These are phyloP conservation scores for Nomada flava DNA, from an alignment of 2,888 invertebrate genomes.

Conservation along the genomic window DNA sequence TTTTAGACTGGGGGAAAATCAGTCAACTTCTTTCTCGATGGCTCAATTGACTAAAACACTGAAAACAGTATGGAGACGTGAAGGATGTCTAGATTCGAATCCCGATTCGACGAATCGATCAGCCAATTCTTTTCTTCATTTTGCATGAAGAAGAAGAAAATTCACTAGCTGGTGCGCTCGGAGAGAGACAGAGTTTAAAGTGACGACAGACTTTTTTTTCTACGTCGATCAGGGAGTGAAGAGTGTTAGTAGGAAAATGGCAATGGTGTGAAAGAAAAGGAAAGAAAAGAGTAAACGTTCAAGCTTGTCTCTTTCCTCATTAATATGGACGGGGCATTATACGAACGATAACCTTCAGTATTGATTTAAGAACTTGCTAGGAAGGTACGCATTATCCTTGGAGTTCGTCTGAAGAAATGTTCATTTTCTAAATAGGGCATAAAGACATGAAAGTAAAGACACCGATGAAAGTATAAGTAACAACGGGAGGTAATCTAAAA, in stretches of 20 bases:
- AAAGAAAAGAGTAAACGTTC: constrained; percentile 30
- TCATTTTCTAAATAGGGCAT: background rate
- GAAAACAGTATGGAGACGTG: background rate
- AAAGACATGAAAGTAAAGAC: too few species aligned
- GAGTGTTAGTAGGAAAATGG: constrained; percentile 2
- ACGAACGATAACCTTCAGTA: constrained; percentile 16
- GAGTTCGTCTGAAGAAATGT: constrained; percentile 6
- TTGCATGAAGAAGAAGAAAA: background rate
- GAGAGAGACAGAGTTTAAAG: constrained; percentile 18
- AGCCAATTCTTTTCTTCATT: background rate
- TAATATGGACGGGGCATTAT: constrained; percentile 36
- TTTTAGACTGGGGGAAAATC: constrained; percentile 1
- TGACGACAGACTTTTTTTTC: constrained; percentile 9
- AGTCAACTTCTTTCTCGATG: background rate
- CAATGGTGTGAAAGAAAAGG: constrained; percentile 21
- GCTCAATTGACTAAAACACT: background rate
- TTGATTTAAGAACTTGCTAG: constrained; percentile 28
- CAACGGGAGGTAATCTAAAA: too few species aligned
- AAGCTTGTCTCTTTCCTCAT: constrained; percentile 43
- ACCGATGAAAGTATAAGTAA: too few species aligned
- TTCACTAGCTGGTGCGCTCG: background rate
- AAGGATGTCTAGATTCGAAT: background rate
- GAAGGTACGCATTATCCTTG: background rate
- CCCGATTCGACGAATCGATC: constrained; percentile 15
- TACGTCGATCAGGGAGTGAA: constrained; percentile 3